A percentile compares a stretch with the other conserved stretches of the same genome.
Conservation (phyloP, 2,888 invertebrate genomes). For the Lagria hirta region DNA sequence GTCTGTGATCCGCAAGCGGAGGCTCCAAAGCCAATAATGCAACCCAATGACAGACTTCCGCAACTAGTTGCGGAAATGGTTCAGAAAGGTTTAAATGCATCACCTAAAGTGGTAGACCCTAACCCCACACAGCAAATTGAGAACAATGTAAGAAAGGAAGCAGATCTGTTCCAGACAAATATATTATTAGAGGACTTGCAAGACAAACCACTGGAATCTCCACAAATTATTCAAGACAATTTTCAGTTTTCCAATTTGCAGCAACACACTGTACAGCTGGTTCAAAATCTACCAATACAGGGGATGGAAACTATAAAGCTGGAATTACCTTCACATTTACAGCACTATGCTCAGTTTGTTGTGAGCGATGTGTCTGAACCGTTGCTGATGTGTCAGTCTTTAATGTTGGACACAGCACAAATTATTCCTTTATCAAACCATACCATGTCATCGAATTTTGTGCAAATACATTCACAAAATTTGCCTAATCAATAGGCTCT, state of each 20-base stretch:
- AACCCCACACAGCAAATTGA: constrained; percentile 14
- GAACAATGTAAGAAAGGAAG: constrained; percentile 7
- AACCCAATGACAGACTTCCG: constrained; percentile 44
- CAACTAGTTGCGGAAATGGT: constrained; percentile 49
- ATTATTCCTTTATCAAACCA: constrained; percentile 43
- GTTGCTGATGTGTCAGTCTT: constrained; percentile 47
- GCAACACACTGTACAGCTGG: constrained; percentile 30
- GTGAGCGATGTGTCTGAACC: constrained; percentile 46
- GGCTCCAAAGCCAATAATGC: constrained; percentile 41
- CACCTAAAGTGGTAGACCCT: constrained; percentile 32
- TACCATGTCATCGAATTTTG: constrained; percentile 44
- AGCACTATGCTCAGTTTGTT: constrained; percentile 43
- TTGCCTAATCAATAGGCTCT: constrained; percentile 26
- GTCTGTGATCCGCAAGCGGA: constrained; percentile 47
- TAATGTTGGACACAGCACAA: constrained; percentile 49
- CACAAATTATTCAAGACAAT: constrained; percentile 23
- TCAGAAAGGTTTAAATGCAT: constrained; percentile 44
- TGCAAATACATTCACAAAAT: constrained; percentile 43
- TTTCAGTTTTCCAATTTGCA: constrained; percentile 26
- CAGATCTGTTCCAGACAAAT: constrained; percentile 8
- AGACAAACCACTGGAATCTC: constrained; percentile 12
- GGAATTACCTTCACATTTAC: constrained; percentile 35
- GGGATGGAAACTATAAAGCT: constrained; percentile 43
- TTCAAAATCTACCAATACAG: constrained; percentile 40
- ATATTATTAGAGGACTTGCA: constrained; percentile 12